phyloP scores from a whole-genome alignment of 2,113 vertebrate species.

The Nyctibius bracteatus region DNA sequence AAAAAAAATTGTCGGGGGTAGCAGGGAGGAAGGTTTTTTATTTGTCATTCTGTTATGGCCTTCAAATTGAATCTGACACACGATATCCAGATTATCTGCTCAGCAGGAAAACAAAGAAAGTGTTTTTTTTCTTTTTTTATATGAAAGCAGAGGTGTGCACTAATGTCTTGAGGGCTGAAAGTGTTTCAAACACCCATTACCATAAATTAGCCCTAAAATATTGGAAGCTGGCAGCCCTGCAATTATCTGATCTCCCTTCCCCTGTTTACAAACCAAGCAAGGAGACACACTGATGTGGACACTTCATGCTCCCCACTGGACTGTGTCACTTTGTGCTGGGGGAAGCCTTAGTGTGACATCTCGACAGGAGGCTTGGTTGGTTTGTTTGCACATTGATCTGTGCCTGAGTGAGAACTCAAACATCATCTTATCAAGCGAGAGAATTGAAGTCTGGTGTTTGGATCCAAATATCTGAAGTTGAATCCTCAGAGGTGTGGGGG shows the following conservation, averaged over 20 bases:
- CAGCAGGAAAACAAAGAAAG: conserved; percentile 42
- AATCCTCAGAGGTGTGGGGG: not conserved
- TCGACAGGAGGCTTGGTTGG: not conserved
- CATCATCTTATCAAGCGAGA: not conserved
- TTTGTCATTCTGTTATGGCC: conserved; percentile 13
- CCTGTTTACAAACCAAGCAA: not conserved
- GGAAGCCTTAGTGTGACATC: not conserved
- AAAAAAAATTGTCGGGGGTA: not conserved
- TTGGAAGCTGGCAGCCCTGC: not conserved
- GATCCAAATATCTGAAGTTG: not conserved
- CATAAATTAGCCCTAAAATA: conserved; percentile 17
- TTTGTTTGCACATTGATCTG: not conserved
- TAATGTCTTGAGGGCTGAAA: not conserved
- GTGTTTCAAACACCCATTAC: not conserved
- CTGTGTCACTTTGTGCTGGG: not conserved
- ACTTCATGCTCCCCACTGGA: not conserved
- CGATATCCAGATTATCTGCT: conserved; percentile 53
- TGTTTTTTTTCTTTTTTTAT: not conserved
- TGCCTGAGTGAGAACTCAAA: not conserved
- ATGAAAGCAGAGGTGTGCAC: not conserved
- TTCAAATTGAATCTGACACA: conserved; percentile 46
- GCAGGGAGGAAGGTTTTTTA: not conserved
- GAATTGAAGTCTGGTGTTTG: not conserved
- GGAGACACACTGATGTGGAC: not conserved
- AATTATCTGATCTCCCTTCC: not conserved